Evolutionary conservation across 53 echinoderm and acorn worm genomes (phyloP).

Genomic region (Crossaster papposus): DNA sequence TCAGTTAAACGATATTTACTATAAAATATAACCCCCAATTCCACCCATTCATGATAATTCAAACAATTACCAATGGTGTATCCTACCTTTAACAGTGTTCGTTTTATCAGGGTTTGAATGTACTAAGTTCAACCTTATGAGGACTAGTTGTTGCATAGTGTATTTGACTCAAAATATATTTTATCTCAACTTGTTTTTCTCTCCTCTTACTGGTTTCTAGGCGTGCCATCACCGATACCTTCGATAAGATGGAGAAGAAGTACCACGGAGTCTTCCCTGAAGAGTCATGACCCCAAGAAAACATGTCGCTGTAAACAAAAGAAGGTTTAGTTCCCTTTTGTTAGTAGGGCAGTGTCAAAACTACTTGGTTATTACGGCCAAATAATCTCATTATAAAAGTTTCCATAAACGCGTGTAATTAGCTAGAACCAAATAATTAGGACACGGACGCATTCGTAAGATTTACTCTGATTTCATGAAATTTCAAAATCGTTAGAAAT

Average conservation of each 20-base stretch:
- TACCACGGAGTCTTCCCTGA: constrained; percentile 56
- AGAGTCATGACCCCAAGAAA: constrained; percentile 23
- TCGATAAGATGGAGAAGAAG: constrained; percentile 72
- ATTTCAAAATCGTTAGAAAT: background rate
- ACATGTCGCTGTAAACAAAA: background rate
- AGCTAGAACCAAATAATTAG: no score
- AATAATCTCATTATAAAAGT: no score
- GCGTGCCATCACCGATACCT: constrained; percentile 80
- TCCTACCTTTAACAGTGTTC: no score
- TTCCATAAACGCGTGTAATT: no score
- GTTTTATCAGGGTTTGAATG: no score
- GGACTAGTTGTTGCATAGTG: no score
- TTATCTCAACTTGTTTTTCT: constrained; percentile 3
- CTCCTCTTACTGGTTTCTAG: constrained; percentile 38
- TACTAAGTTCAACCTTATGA: background rate
- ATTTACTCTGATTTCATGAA: background rate
- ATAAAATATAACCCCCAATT: no score
- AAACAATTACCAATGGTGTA: no score
- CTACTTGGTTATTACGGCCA: no score
- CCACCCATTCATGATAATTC: no score
- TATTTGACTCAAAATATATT: background rate
- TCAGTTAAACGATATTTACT: no score
- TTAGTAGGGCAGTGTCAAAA: background rate
- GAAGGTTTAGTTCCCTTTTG: background rate
- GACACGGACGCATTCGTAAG: background rate